These are phyloP conservation scores for Leucoptera coffeella DNA, from an alignment of 2,888 invertebrate species.

Conservation along the genomic window DNA sequence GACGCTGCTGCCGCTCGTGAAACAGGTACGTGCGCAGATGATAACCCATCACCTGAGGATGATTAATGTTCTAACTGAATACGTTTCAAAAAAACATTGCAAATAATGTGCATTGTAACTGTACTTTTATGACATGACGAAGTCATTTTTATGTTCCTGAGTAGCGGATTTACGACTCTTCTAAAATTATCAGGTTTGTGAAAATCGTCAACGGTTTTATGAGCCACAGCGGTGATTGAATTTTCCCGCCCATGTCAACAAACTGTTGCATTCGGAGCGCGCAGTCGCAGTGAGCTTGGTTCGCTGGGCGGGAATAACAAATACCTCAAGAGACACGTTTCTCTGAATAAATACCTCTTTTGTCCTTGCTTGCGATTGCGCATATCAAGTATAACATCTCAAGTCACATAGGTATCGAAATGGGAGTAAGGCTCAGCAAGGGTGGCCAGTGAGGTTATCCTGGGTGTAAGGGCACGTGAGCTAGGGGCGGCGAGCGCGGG, in stretches of 20 bases:
- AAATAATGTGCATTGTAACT: no score
- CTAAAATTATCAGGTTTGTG: background rate
- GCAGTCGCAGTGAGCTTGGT: constrained; percentile 20
- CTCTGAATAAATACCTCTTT: no score
- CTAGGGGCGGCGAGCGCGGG: constrained; percentile 18
- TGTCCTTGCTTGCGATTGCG: no score
- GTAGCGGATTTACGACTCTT: no score
- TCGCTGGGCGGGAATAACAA: constrained; percentile 2
- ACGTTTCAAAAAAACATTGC: no score
- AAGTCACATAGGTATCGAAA: background rate
- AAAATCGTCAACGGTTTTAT: background rate
- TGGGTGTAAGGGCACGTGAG: constrained; percentile 15
- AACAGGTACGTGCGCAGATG: constrained; percentile 65
- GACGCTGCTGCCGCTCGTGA: constrained; percentile 87
- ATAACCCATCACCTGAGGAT: no score
- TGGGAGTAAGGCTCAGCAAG: constrained; percentile 4
- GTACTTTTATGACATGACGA: no score
- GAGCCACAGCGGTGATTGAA: constrained; percentile 13
- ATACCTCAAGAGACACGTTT: no score
- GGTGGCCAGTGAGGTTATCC: constrained; percentile 14
- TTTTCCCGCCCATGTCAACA: constrained; percentile 35
- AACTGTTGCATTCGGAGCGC: constrained; percentile 37
- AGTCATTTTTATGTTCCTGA: no score
- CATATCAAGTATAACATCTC: no score
- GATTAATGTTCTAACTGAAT: no score